These are phyloP conservation scores for Apeira syringaria DNA, from an alignment of 2,888 invertebrate species.

Conservation along the genomic window DNA sequence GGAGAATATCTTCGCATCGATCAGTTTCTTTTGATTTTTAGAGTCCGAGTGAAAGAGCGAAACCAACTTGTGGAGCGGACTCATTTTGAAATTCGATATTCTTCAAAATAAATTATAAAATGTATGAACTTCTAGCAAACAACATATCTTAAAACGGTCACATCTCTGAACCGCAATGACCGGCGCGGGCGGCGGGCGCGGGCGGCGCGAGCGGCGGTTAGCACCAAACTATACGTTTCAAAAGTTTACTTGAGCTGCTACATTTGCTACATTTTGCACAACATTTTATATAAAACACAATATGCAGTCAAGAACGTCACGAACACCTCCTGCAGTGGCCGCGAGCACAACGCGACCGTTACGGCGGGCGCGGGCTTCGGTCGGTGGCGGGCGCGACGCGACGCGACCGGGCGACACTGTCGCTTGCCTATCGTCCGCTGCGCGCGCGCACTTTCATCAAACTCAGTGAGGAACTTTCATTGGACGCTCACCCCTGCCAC, in stretches of 20 bases:
- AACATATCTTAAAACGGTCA: not conserved
- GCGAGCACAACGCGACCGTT: constrained; percentile 25
- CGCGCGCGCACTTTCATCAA: constrained; percentile 57
- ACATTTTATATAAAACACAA: not conserved
- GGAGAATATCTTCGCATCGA: constrained; percentile 80
- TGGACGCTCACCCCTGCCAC: constrained; percentile 39
- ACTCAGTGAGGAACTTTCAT: constrained; percentile 52
- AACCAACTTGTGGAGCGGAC: constrained; percentile 84
- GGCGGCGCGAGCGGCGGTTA: too few species aligned
- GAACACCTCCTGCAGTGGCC: constrained; percentile 2
- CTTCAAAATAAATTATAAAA: too few species aligned
- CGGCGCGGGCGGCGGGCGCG: too few species aligned
- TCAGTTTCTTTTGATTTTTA: constrained; percentile 67
- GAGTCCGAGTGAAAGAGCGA: constrained; percentile 84
- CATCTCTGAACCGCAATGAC: not conserved
- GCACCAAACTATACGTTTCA: not conserved
- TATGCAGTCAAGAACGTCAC: constrained; percentile 8
- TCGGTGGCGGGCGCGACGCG: too few species aligned
- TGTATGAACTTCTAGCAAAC: too few species aligned
- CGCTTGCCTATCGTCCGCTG: constrained; percentile 53
- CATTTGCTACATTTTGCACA: not conserved
- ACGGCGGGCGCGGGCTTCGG: too few species aligned
- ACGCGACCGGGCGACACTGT: constrained; percentile 49
- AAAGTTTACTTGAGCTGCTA: not conserved
- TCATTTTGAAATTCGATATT: constrained; percentile 61